phyloP scores from a whole-genome alignment of 2,888 invertebrate genomes.

The Hemicrepidius hirtus region DNA sequence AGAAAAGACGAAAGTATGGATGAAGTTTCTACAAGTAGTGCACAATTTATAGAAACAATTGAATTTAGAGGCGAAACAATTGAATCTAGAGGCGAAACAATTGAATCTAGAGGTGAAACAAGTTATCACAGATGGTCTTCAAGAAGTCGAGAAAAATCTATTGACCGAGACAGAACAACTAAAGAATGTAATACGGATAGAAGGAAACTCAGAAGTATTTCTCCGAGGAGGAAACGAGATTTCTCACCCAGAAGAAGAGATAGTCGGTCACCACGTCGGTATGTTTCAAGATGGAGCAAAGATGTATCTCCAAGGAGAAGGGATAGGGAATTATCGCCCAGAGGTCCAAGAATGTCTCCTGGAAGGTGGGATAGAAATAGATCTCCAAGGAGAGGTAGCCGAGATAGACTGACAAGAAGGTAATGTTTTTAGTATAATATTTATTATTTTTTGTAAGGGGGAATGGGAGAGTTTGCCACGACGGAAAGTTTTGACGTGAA shows the following conservation, averaged over 20 bases:
- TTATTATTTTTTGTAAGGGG: too few species aligned
- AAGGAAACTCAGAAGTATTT: conserved; percentile 10
- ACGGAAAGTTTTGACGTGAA: too few species aligned
- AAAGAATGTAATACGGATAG: neutral
- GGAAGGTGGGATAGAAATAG: conserved; percentile 51
- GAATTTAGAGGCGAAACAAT: neutral
- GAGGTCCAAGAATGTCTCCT: conserved; percentile 16
- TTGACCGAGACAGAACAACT: neutral
- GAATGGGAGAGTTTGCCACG: too few species aligned
- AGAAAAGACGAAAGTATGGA: conserved; percentile 54
- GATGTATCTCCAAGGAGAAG: conserved; percentile 30
- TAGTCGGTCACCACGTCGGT: conserved; percentile 37
- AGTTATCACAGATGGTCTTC: too few species aligned
- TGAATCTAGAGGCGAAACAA: neutral
- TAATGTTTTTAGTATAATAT: neutral
- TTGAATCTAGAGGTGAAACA: neutral
- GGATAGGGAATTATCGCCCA: conserved; percentile 31
- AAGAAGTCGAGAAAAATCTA: neutral
- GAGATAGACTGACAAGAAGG: conserved; percentile 1
- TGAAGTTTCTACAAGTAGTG: conserved; percentile 33
- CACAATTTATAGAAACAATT: neutral
- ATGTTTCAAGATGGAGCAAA: conserved; percentile 26
- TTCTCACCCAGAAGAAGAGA: conserved; percentile 22
- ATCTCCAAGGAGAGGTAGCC: conserved; percentile 54
- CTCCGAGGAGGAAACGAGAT: conserved; percentile 34